Percentiles rank a stretch among this genome's conserved stretches.
phyloP scores from a whole-genome alignment of 2,888 invertebrate genomes.

The Hybos culiciformis region DNA sequence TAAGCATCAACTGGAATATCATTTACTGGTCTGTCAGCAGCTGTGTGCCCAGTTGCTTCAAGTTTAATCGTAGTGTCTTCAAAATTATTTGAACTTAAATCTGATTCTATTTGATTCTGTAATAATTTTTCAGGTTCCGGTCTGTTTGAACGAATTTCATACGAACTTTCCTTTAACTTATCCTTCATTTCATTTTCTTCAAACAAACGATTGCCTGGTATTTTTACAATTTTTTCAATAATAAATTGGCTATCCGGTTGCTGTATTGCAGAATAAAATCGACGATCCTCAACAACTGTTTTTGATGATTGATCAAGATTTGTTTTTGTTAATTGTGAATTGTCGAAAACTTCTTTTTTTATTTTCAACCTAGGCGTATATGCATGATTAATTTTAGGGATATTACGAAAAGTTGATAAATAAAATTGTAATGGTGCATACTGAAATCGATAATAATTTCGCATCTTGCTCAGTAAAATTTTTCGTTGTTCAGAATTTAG shows the following conservation, averaged over 20 bases:
- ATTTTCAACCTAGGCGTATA: no score
- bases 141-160: no score
- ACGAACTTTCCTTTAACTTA: no score
- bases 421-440: neutral
- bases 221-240: conserved; percentile 26
- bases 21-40: conserved; percentile 25
- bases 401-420: neutral
- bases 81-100: neutral
- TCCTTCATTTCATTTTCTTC: no score
- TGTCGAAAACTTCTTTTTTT: conserved; percentile 1
- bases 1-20: conserved; percentile 28
- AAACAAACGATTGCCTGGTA: conserved; percentile 25
- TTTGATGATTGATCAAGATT: neutral
- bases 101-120: no score
- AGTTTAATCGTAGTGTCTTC: conserved; percentile 18
- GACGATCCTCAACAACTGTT: conserved; percentile 12
- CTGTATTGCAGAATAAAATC: conserved; percentile 24
- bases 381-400: neutral
- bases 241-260: conserved; percentile 28
- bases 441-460: neutral
- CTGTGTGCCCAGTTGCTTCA: conserved; percentile 29
- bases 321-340: neutral
- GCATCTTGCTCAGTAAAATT: neutral
- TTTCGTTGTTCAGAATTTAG: neutral
- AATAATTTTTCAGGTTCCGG: no score